Evolutionary conservation across 2,888 invertebrate genomes (phyloP).

Genomic region (Euphydryas editha): DNA sequence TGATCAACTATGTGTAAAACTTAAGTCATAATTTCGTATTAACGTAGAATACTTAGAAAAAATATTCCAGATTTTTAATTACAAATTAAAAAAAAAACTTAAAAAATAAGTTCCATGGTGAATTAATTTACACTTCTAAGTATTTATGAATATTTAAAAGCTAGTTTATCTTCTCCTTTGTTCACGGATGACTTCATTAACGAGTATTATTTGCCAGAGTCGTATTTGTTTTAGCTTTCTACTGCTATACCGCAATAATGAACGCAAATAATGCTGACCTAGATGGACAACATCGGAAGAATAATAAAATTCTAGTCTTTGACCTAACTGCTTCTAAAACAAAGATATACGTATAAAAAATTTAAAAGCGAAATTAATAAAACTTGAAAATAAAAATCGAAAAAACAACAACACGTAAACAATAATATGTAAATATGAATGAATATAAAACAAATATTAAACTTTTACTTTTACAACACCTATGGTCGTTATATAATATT

Average conservation of each 20-base stretch:
- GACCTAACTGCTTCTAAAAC: background rate
- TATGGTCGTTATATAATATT: conserved; percentile 12
- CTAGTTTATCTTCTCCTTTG: conserved; percentile 9
- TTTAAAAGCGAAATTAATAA: background rate
- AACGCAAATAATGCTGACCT: conserved; percentile 72
- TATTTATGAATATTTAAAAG: background rate
- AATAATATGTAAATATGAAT: background rate
- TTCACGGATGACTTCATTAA: conserved; percentile 64
- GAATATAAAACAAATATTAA: background rate
- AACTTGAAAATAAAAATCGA: background rate
- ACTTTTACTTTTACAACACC: background rate
- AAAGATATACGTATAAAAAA: background rate
- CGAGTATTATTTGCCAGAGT: conserved; percentile 49
- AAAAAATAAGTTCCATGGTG: background rate
- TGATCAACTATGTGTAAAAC: too few relatives aligned
- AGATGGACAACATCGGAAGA: conserved; percentile 44
- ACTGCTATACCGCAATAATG: conserved; percentile 53
- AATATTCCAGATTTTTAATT: background rate
- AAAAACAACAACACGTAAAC: background rate
- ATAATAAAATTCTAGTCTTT: background rate
- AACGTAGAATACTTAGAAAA: too few relatives aligned
- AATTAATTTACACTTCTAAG: background rate
- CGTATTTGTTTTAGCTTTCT: conserved; percentile 70
- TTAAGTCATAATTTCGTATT: too few relatives aligned
- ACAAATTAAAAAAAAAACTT: background rate